Percentiles rank a stretch among this genome's conserved stretches.
Conservation (phyloP, 2,888 invertebrate genomes). For the Drosophila falleni region DNA sequence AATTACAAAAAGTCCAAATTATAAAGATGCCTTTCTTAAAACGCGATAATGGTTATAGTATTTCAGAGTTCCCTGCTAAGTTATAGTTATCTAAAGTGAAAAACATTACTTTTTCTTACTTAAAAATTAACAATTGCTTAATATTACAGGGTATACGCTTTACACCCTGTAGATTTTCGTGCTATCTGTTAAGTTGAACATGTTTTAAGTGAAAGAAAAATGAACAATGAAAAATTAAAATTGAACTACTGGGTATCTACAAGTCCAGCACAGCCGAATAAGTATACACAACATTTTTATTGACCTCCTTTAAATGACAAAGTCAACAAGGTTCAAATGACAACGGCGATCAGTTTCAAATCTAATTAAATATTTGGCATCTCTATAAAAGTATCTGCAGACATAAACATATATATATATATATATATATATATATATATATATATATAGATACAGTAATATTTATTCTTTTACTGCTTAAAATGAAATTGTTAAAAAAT, state of each 20-base stretch:
- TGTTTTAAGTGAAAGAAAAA: not conserved
- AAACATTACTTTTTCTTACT: too few relatives aligned
- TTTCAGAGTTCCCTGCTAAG: too few relatives aligned
- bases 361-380: slow-evolving; percentile 61
- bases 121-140: too few relatives aligned
- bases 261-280: not conserved
- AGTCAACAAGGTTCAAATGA: slow-evolving; percentile 64
- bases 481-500: slow-evolving; percentile 47
- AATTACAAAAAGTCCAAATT: not conserved
- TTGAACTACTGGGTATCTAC: not conserved
- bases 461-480: not conserved
- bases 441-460: too few relatives aligned
- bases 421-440: slow-evolving; percentile 1
- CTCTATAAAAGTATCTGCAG: not conserved
- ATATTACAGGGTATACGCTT: too few relatives aligned
- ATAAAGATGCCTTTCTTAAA: too few relatives aligned
- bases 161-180: not conserved
- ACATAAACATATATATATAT: slow-evolving; percentile 16
- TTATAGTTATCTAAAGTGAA: too few relatives aligned
- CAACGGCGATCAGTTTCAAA: slow-evolving; percentile 57
- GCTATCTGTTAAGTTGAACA: not conserved
- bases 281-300: slow-evolving; percentile 57
- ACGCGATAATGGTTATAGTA: too few relatives aligned
- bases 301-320: slow-evolving; percentile 54
- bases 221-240: too few relatives aligned